Conservation (phyloP, 1,140 invertebrate species). For the Pseudomyrmex dendroicus region DNA sequence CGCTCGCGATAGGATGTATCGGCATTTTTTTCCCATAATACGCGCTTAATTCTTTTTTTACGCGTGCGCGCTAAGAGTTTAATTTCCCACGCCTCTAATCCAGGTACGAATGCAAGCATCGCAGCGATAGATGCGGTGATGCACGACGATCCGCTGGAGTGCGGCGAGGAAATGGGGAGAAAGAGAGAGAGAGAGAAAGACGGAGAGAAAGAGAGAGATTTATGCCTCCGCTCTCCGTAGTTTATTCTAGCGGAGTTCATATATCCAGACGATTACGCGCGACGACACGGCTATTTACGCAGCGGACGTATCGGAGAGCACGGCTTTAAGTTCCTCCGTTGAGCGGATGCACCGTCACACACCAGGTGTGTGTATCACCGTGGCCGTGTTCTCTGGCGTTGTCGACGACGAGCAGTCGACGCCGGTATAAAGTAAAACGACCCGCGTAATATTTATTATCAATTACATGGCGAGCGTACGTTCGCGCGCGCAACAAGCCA, state of each 20-base stretch:
- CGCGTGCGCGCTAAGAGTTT: constrained; percentile 20
- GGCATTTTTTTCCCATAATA: constrained; percentile 21
- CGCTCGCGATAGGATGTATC: constrained; percentile 20
- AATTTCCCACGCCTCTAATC: constrained; percentile 55
- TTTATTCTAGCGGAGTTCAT: constrained; percentile 59
- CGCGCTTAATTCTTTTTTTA: constrained; percentile 32
- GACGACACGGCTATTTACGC: constrained; percentile 54
- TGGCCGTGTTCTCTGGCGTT: constrained; percentile 41
- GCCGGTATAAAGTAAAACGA: constrained; percentile 48
- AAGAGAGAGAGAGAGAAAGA: constrained; percentile 4
- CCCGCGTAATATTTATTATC: constrained; percentile 64
- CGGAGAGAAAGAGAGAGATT: constrained; percentile 34
- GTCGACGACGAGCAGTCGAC: constrained; percentile 53
- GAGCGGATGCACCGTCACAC: constrained; percentile 46
- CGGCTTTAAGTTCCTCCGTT: constrained; percentile 41
- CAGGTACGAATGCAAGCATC: constrained; percentile 36
- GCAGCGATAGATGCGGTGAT: constrained; percentile 1
- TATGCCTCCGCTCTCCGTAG: constrained; percentile 36
- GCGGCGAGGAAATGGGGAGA: constrained; percentile 1
- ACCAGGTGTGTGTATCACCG: constrained; percentile 51
- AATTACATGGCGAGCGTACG: constrained; percentile 59
- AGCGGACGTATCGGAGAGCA: constrained; percentile 50
- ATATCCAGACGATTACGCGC: constrained; percentile 57
- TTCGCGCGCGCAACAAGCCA: constrained; percentile 7
- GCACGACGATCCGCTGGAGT: constrained; percentile 9